These are phyloP conservation scores for Catocala fraxini DNA, from an alignment of 2,888 invertebrate species.

Conservation along the genomic window DNA sequence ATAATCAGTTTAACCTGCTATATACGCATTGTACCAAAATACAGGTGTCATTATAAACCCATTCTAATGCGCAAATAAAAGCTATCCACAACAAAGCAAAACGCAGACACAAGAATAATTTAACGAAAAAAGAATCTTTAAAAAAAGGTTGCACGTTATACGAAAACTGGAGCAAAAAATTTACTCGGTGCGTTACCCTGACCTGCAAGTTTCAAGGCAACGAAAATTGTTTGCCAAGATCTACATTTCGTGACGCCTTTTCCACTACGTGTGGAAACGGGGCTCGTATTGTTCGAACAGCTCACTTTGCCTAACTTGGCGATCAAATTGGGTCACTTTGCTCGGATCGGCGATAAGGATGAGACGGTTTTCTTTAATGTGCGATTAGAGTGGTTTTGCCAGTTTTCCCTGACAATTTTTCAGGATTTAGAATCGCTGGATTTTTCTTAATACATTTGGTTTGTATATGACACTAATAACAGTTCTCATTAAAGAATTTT, in stretches of 20 bases:
- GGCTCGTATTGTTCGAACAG: slow-evolving; percentile 32
- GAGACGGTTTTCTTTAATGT: slow-evolving; percentile 14
- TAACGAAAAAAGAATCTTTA: slow-evolving; percentile 27
- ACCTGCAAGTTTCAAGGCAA: slow-evolving; percentile 69
- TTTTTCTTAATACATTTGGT: background rate
- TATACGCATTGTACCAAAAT: background rate
- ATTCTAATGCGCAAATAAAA: slow-evolving; percentile 9
- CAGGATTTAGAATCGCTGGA: background rate
- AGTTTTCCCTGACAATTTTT: background rate
- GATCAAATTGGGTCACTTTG: slow-evolving; percentile 47
- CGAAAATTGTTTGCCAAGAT: slow-evolving; percentile 58
- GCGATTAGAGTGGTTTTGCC: slow-evolving; percentile 20
- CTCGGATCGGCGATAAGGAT: slow-evolving; percentile 37
- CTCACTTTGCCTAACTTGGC: slow-evolving; percentile 39
- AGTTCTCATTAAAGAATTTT: background rate
- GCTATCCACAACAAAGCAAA: slow-evolving; percentile 6
- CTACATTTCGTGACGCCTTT: slow-evolving; percentile 47
- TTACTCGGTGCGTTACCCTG: slow-evolving; percentile 60
- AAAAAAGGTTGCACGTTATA: slow-evolving; percentile 49
- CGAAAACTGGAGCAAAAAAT: slow-evolving; percentile 50
- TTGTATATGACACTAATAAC: too few species aligned
- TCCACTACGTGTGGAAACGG: slow-evolving; percentile 33
- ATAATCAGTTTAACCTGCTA: background rate
- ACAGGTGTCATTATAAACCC: slow-evolving; percentile 1
- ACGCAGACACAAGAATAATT: slow-evolving; percentile 9